phyloP scores from a whole-genome alignment of 1,140 invertebrate species.

The Macrobrachium rosenbergii region DNA sequence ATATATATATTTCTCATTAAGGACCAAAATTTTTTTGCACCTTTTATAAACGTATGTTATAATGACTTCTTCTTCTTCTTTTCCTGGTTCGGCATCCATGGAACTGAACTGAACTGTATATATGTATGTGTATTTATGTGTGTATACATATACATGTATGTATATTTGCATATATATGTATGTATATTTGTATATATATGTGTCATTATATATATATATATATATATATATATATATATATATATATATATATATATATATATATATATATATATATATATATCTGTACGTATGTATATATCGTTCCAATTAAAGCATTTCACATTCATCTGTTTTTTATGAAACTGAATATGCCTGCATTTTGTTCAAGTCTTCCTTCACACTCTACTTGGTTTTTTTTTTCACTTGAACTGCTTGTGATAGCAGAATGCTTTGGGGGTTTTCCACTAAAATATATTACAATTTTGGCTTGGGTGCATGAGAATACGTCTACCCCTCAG shows the following conservation, averaged over 20 bases:
- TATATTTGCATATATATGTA: too few species aligned
- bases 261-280: too few species aligned
- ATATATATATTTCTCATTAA: constrained; percentile 22
- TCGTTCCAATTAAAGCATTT: constrained; percentile 29
- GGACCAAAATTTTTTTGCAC: constrained; percentile 57
- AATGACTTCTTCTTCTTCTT: too few species aligned
- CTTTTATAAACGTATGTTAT: constrained; percentile 18
- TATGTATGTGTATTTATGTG: too few species aligned
- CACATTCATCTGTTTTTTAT: constrained; percentile 29
- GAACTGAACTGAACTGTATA: too few species aligned
- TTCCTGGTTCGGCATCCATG: too few species aligned
- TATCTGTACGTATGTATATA: constrained; percentile 13
- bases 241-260: too few species aligned
- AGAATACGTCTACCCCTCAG: constrained; percentile 53
- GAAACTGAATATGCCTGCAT: constrained; percentile 55
- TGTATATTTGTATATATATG: too few species aligned
- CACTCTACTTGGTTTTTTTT: constrained; percentile 44
- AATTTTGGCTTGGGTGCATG: constrained; percentile 63
- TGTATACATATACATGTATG: too few species aligned
- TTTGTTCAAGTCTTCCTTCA: constrained; percentile 58
- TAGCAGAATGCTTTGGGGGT: constrained; percentile 62
- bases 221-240: too few species aligned
- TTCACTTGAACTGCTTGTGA: constrained; percentile 57
- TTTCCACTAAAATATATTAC: constrained; percentile 58
- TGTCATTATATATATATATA: too few species aligned